Conservation (phyloP, 92 coral and sea anemone genomes). For the Zoanthus gigantus region DNA sequence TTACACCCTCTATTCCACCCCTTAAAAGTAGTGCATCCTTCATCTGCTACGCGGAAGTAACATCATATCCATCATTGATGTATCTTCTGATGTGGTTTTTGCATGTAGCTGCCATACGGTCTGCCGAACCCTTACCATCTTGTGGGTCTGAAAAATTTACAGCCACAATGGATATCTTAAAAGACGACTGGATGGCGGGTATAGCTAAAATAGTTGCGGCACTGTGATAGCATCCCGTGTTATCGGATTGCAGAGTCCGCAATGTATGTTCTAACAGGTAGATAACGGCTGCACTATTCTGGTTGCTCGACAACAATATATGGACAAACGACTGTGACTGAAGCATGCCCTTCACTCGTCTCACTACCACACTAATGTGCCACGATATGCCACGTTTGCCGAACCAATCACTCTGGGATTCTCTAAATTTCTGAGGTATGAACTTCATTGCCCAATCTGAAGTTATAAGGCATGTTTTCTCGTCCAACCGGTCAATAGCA, state of each 20-base stretch:
- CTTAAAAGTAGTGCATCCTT: not conserved
- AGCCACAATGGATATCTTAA: not conserved
- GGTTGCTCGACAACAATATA: conserved; percentile 37
- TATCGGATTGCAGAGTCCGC: conserved; percentile 37
- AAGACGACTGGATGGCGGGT: conserved; percentile 5
- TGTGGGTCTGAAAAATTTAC: conserved; percentile 1
- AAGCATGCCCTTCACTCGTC: conserved; percentile 32
- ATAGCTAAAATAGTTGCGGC: not conserved
- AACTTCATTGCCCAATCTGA: conserved; percentile 40
- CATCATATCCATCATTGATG: conserved; percentile 45
- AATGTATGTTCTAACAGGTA: conserved; percentile 42
- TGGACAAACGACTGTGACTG: conserved; percentile 43
- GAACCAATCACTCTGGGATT: conserved; percentile 48
- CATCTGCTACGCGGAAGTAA: conserved; percentile 11
- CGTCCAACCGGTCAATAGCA: not conserved
- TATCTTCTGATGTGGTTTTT: conserved; percentile 14
- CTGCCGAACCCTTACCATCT: conserved; percentile 6
- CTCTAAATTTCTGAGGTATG: conserved; percentile 33
- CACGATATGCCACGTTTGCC: conserved; percentile 52
- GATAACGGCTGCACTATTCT: conserved; percentile 33
- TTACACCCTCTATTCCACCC: not conserved
- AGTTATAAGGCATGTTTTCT: not conserved
- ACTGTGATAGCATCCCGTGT: conserved; percentile 57
- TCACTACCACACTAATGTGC: conserved; percentile 49
- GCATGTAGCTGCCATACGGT: not conserved